Conservation (phyloP, 2,113 vertebrate genomes). For the Symphodus melops region DNA sequence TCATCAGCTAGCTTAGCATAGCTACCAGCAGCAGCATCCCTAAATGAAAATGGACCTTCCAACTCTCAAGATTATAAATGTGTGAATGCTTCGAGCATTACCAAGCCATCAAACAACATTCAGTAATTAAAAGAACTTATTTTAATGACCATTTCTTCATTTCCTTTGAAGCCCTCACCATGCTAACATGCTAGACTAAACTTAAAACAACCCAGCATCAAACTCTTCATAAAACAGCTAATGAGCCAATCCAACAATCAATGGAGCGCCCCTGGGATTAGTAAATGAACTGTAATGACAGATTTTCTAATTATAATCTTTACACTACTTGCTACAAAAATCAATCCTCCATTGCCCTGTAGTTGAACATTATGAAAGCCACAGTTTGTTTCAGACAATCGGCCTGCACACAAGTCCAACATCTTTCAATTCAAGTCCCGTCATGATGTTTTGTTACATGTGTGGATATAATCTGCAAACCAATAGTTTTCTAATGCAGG, state of each 20-base stretch:
- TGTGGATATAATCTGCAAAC: neutral
- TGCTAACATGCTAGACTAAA: neutral
- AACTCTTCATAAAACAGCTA: neutral
- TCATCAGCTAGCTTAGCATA: too few species aligned
- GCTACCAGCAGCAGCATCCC: too few species aligned
- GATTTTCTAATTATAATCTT: neutral
- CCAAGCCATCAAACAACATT: neutral
- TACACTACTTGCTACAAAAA: neutral
- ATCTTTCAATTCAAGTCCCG: neutral
- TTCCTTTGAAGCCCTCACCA: too few species aligned
- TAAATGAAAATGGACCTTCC: too few species aligned
- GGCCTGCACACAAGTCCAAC: neutral
- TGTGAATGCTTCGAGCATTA: too few species aligned
- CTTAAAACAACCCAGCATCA: too few species aligned
- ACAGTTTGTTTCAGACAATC: neutral
- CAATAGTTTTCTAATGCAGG: conserved; percentile 2
- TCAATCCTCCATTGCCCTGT: neutral
- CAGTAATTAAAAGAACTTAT: neutral
- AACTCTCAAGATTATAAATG: too few species aligned
- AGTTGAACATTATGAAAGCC: neutral
- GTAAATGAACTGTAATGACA: neutral
- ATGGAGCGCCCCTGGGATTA: neutral
- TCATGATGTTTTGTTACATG: neutral
- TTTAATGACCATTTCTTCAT: too few species aligned
- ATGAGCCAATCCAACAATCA: neutral